Conservation (phyloP, 35 echinoderm and acorn worm genomes). For the Diadema setosum region DNA sequence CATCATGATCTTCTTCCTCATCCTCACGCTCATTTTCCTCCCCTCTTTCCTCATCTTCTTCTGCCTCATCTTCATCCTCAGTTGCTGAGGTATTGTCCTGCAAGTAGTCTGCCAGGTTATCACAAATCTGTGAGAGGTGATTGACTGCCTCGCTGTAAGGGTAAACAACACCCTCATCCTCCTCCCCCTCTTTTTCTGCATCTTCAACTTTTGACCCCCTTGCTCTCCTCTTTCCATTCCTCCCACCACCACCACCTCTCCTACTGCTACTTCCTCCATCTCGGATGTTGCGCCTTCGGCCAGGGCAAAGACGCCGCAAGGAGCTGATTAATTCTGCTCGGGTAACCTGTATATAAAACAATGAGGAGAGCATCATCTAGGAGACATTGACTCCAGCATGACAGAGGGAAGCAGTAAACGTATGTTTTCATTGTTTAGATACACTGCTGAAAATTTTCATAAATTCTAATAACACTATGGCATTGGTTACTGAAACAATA, state of each 20-base stretch:
- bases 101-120: constrained; percentile 70
- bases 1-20: constrained; percentile 51
- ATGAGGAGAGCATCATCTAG: neutral
- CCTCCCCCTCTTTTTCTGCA: constrained; percentile 23
- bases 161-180: neutral
- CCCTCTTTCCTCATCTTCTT: constrained; percentile 32
- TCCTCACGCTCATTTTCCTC: constrained; percentile 47
- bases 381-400: neutral
- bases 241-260: neutral
- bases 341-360: constrained; percentile 31
- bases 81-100: constrained; percentile 62
- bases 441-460: no score
- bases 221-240: neutral
- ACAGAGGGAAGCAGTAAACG: neutral
- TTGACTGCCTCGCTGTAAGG: constrained; percentile 56
- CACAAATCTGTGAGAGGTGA: constrained; percentile 87
- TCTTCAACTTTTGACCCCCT: neutral
- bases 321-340: constrained; percentile 55
- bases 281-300: neutral
- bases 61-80: constrained; percentile 60
- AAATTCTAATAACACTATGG: no score
- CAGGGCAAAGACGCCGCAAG: constrained; percentile 1
- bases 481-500: no score
- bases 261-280: neutral
- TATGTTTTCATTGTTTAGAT: no score